Base-by-base conservation (phyloP, 1,140 invertebrate species). In the Ectropis grisescens region DNA sequence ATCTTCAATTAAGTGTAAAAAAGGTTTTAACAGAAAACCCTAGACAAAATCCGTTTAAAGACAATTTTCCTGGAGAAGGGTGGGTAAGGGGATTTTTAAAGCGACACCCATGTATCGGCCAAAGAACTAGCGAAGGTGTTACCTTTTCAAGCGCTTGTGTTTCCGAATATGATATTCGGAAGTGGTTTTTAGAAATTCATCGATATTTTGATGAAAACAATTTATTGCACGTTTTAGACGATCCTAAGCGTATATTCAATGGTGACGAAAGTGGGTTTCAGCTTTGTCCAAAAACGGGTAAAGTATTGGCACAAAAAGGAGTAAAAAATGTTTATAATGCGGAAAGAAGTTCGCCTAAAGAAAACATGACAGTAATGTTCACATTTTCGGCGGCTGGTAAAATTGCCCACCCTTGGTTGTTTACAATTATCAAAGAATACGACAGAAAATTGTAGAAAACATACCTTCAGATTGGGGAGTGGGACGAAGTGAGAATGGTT, bases 71-170 rank as follows among this genome's bases (percentile, higher is more conserved):
- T n/a, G 57, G 60, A 2, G 44, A 55, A 10, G 54, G 46, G 23
- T 80, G 66, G 69, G 60, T 53, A 36, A 55, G 66, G 34, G 37
- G 45, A 7, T 75, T 72, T 55, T 33, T 70, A 31, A 46, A 43
- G 11, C 26, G 55, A 28, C 56, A 78, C 48, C 60, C 58, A 29
- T 27, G 29, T 6, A 10, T 44, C 27, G 1, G 23, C 12, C n/a
- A 36, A 19, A 13, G 47, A 28, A 54, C 41, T 19, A 22, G 43
- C 11, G 47, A 52, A 41, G 37, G 43, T 22, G 47, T 55, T 12
- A 52, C 43, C n/a, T n/a, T n/a, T n/a, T n/a, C n/a, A n/a, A n/a
- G n/a, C n/a, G n/a, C n/a, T n/a, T n/a, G n/a, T n/a, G 49, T 79
- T 1, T 62, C 61, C 0, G 59, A 71, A 58, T 41, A 31, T 29